Conservation (phyloP, 2,113 vertebrate genomes). For the Mola mola region DNA sequence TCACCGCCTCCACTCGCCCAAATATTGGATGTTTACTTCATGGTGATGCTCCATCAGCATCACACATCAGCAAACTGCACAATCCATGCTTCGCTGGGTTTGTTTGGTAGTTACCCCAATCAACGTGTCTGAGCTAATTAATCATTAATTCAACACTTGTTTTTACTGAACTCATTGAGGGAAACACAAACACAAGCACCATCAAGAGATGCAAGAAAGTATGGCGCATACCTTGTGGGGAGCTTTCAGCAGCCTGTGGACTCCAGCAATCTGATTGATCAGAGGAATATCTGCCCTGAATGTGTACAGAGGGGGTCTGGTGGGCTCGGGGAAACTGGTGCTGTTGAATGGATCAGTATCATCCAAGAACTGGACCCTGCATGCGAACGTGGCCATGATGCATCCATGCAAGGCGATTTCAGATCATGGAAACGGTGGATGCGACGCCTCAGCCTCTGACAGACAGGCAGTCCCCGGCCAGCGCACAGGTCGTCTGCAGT, state of each 20-base stretch:
- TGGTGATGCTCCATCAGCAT: conserved; percentile 34
- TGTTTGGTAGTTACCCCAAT: conserved; percentile 51
- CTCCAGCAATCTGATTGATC: conserved; percentile 90
- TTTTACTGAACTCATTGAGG: conserved; percentile 3
- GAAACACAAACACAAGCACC: conserved; percentile 10
- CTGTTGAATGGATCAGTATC: conserved; percentile 98
- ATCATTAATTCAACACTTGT: conserved; percentile 37
- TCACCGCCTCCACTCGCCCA: conserved; percentile 27
- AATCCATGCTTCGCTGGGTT: conserved; percentile 29
- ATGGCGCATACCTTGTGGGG: conserved; percentile 90
- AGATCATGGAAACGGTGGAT: conserved; percentile 60
- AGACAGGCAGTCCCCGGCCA: conserved; percentile 40
- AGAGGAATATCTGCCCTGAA: conserved; percentile 94
- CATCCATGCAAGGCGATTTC: conserved; percentile 83
- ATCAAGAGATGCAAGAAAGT: neutral
- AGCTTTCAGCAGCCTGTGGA: conserved; percentile 92
- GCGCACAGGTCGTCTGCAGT: conserved; percentile 64
- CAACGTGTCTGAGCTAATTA: conserved; percentile 48
- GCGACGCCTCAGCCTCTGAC: conserved; percentile 53
- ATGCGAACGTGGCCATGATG: conserved; percentile 92
- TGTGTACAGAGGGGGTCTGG: conserved; percentile 91
- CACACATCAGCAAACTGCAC: conserved; percentile 19
- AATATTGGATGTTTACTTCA: conserved; percentile 20
- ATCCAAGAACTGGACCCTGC: conserved; percentile 96
- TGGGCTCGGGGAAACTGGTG: conserved; percentile 97